Evolutionary conservation across 1,140 invertebrate genomes (phyloP).

Genomic region (Meloidogyne floridensis): DNA sequence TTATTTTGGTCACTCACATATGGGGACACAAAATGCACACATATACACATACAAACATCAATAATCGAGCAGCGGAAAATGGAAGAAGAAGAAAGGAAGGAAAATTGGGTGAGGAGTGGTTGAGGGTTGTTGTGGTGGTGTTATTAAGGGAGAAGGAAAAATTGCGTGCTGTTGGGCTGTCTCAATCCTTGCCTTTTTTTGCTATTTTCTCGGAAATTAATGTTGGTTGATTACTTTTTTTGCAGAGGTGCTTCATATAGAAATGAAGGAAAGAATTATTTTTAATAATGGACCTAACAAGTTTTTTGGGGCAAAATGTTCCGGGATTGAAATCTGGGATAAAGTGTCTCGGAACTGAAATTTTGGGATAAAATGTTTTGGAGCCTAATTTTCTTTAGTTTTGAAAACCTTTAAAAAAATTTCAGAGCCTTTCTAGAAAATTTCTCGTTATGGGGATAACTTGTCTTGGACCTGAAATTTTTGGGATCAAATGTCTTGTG

Average conservation of each 20-base stretch:
- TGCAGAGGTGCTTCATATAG: not conserved
- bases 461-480: not conserved
- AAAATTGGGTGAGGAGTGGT: not conserved
- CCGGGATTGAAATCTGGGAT: too few relatives aligned
- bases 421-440: too few relatives aligned
- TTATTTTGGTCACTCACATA: not conserved
- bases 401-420: too few relatives aligned
- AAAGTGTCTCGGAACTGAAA: too few relatives aligned
- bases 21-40: not conserved
- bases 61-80: slow-evolving; percentile 8
- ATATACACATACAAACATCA: not conserved
- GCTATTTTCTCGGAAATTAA: slow-evolving; percentile 1
- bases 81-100: not conserved
- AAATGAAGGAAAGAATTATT: not conserved
- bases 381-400: too few relatives aligned
- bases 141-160: not conserved
- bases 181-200: not conserved
- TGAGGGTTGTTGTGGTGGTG: not conserved
- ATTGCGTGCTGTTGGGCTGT: not conserved
- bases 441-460: too few relatives aligned
- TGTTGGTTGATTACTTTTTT: slow-evolving; percentile 9
- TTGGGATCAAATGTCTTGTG: not conserved
- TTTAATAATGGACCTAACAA: not conserved
- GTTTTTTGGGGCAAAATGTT: not conserved
- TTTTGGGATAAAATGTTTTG: too few relatives aligned